A percentile compares a stretch with the other conserved stretches of the same genome.
Conservation (phyloP, 1,140 invertebrate species). For the Manduca sexta region DNA sequence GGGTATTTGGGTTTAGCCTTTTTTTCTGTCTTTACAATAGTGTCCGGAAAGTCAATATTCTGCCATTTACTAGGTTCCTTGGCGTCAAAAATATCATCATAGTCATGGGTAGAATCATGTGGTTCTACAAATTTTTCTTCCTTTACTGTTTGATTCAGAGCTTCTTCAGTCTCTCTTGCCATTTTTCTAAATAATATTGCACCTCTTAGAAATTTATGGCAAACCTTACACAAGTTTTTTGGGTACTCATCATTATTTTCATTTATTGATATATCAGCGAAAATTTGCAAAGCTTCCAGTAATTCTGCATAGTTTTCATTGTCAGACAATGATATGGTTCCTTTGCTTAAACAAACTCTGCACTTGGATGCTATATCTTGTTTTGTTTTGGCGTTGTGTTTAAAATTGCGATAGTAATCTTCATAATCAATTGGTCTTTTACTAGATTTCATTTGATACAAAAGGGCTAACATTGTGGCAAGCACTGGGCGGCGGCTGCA, state of each 20-base stretch:
- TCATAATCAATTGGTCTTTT: not conserved
- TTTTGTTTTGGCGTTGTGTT: not conserved
- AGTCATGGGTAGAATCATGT: not conserved
- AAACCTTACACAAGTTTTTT: constrained; percentile 35
- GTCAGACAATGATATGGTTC: too few relatives aligned
- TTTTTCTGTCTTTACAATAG: not conserved
- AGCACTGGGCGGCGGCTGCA: too few relatives aligned
- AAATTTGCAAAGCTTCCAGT: constrained; percentile 15
- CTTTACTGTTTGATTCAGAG: constrained; percentile 27
- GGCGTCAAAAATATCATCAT: not conserved
- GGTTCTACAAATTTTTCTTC: constrained; percentile 6
- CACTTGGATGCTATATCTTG: not conserved
- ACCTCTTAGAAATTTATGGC: constrained; percentile 35
- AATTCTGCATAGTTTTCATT: not conserved
- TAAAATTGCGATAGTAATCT: not conserved
- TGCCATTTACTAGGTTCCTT: constrained; percentile 1
- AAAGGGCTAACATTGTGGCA: not conserved
- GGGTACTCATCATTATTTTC: constrained; percentile 35
- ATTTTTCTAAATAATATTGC: constrained; percentile 39
- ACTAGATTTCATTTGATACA: not conserved
- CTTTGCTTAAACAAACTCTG: not conserved
- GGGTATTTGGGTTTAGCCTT: not conserved
- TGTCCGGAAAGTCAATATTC: not conserved
- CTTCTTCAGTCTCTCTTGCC: constrained; percentile 27
- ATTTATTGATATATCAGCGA: constrained; percentile 26